Conservation (phyloP, 2,113 vertebrate species). For the Grantiella picta region DNA sequence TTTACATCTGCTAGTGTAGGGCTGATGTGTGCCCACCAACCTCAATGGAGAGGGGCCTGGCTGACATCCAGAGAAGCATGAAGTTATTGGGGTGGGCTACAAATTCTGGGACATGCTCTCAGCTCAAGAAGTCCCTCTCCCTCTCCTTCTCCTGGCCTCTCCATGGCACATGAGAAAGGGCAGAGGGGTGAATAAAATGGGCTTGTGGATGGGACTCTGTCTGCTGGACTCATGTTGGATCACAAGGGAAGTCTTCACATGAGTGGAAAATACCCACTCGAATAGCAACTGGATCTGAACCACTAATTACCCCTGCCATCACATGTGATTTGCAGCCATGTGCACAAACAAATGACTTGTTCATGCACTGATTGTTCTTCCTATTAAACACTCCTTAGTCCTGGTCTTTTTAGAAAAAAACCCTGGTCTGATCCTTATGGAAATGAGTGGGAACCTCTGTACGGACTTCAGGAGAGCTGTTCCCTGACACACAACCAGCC, state of each 20-base stretch:
- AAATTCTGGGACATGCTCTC: background rate
- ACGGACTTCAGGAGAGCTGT: background rate
- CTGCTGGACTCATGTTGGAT: background rate
- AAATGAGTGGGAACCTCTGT: background rate
- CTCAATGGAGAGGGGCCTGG: background rate
- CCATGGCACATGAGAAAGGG: background rate
- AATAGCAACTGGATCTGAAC: background rate
- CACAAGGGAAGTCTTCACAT: background rate
- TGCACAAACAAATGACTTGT: background rate
- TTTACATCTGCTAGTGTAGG: background rate
- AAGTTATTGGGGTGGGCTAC: background rate
- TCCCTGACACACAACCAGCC: background rate
- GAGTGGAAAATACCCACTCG: background rate
- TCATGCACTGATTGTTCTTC: background rate
- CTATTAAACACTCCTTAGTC: background rate
- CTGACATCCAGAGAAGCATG: background rate
- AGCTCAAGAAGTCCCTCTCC: background rate
- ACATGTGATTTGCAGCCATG: background rate
- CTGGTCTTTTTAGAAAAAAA: background rate
- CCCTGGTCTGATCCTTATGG: background rate
- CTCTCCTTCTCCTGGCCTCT: background rate
- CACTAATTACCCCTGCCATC: background rate
- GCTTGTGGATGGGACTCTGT: background rate
- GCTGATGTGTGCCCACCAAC: fast-evolving
- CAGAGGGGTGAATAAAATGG: background rate